phyloP scores from a whole-genome alignment of 2,113 vertebrate genomes.

The Maccullochella peelii region DNA sequence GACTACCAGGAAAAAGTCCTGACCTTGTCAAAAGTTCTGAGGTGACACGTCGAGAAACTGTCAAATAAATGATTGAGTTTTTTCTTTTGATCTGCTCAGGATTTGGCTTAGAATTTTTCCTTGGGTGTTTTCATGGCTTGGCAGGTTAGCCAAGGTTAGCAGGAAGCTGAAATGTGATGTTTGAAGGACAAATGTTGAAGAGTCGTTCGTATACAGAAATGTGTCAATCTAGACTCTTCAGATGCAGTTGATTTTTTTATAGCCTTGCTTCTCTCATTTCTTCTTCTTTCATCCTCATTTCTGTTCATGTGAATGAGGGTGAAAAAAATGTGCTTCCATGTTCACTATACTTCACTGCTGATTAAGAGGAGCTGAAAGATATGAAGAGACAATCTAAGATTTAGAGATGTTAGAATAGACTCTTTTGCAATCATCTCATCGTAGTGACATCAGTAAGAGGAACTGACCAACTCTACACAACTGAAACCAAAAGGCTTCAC shows the following conservation, averaged over 20 bases:
- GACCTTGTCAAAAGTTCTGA: conserved; percentile 8
- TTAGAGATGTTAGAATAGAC: conserved; percentile 15
- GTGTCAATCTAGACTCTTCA: neutral
- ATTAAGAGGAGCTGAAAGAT: conserved; percentile 20
- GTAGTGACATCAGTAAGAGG: conserved; percentile 16
- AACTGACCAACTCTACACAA: conserved; percentile 15
- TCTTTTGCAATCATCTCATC: neutral
- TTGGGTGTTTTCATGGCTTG: conserved; percentile 18
- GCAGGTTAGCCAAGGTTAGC: too few species aligned
- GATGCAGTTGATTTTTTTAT: conserved; percentile 11
- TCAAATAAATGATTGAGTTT: conserved; percentile 19
- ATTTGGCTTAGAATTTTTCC: neutral
- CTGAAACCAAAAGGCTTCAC: neutral
- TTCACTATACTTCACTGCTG: neutral
- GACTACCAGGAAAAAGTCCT: conserved; percentile 16
- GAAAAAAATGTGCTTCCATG: neutral
- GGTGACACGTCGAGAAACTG: neutral
- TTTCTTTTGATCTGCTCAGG: conserved; percentile 8
- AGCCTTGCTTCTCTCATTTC: conserved; percentile 8
- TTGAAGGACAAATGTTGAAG: conserved; percentile 1
- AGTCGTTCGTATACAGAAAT: neutral
- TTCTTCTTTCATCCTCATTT: conserved; percentile 11
- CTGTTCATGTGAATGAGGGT: conserved; percentile 11
- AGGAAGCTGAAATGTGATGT: neutral
- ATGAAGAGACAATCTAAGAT: neutral